These are phyloP conservation scores for Peromyscus californicus DNA, from an alignment of 2,113 vertebrate genomes.

Conservation along the genomic window DNA sequence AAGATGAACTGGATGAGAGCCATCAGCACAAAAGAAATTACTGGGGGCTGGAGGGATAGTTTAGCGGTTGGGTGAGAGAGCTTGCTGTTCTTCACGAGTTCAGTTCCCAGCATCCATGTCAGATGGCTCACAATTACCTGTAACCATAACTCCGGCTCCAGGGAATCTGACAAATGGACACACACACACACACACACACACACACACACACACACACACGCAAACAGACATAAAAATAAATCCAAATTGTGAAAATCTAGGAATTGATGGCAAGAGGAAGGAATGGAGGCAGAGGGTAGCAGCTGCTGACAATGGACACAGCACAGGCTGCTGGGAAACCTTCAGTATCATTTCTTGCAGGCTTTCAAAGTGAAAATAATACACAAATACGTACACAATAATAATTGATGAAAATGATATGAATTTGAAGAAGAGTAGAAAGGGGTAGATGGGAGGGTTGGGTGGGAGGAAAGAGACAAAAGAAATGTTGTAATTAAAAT, in stretches of 20 bases:
- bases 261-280: neutral
- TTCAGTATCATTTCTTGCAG: neutral
- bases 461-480: too few species aligned
- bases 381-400: neutral
- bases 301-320: neutral
- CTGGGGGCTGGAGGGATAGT: neutral
- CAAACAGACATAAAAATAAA: neutral
- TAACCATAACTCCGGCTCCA: neutral
- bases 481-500: neutral
- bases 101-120: neutral
- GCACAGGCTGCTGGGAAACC: neutral
- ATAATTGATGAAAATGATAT: neutral
- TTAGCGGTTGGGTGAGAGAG: neutral
- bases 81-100: neutral
- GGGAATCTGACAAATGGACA: neutral
- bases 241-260: neutral
- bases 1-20: neutral
- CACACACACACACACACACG: neutral
- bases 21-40: neutral
- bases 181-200: neutral
- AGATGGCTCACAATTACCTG: neutral
- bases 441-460: neutral
- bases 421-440: neutral
- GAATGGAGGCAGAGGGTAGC: neutral
- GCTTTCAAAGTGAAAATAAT: neutral